A percentile compares a stretch with the other conserved stretches of the same genome.
Evolutionary conservation across 2,797 vertebrate species (phyloP).

Genomic region (Coregonus sp.): DNA sequence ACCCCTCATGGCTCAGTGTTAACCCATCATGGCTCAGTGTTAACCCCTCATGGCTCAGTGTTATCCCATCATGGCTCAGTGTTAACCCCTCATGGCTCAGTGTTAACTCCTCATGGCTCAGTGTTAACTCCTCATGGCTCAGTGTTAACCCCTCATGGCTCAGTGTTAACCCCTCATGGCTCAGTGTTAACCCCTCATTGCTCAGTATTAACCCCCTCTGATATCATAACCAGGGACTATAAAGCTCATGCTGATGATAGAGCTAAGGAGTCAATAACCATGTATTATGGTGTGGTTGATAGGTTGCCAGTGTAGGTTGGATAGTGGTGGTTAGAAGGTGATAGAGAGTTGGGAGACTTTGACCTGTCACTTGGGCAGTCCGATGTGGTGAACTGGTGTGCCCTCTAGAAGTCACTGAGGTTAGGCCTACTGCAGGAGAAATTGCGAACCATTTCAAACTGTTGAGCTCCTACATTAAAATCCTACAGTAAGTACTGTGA

Average conservation of each 20-base stretch:
- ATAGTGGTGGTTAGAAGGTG: neutral
- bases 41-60: too few species aligned
- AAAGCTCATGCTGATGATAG: slow-evolving; percentile 2
- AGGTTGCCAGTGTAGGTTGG: too few species aligned
- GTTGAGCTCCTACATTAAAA: too few species aligned
- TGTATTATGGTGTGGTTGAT: neutral
- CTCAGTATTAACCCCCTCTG: slow-evolving; percentile 39
- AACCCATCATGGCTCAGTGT: too few species aligned
- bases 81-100: slow-evolving; percentile 19
- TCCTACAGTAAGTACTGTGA: too few species aligned
- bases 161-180: too few species aligned
- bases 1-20: too few species aligned
- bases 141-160: too few species aligned
- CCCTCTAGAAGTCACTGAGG: neutral
- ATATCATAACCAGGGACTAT: slow-evolving; percentile 41
- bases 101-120: too few species aligned
- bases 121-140: too few species aligned
- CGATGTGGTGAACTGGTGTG: neutral
- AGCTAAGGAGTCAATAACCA: slow-evolving; percentile 16
- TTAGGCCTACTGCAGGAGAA: too few species aligned
- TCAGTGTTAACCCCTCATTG: slow-evolving; percentile 25
- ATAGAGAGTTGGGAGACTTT: neutral
- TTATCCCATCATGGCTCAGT: slow-evolving; percentile 35
- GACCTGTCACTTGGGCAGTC: neutral
- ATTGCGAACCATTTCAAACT: too few species aligned